Percentiles rank a stretch among this genome's conserved stretches.
Conservation (phyloP, 1,140 invertebrate genomes). For the Dendroctonus ponderosae region DNA sequence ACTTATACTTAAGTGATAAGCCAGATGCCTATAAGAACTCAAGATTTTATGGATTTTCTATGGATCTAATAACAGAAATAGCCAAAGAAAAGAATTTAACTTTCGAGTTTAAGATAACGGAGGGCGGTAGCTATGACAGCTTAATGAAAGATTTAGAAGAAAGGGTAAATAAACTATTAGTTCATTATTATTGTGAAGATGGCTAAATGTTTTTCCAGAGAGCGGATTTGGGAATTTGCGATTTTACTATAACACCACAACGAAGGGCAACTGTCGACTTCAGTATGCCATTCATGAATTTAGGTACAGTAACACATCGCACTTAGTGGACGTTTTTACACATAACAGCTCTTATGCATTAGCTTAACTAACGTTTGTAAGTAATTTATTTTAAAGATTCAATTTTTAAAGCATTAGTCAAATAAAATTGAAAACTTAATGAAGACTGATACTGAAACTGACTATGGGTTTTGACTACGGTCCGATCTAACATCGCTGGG, state of each 20-base stretch:
- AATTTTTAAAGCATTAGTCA: too few relatives aligned
- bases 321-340: too few relatives aligned
- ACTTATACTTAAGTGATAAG: slow-evolving; percentile 55
- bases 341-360: too few relatives aligned
- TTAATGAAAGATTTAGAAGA: slow-evolving; percentile 28
- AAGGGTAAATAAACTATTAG: slow-evolving; percentile 34
- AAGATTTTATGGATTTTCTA: slow-evolving; percentile 76
- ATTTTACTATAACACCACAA: slow-evolving; percentile 87
- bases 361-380: too few relatives aligned
- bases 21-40: slow-evolving; percentile 68
- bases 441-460: too few relatives aligned
- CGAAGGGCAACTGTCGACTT: slow-evolving; percentile 83
- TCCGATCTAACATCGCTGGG: too few relatives aligned
- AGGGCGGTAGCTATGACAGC: slow-evolving; percentile 62
- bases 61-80: slow-evolving; percentile 77
- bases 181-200: slow-evolving; percentile 3
- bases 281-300: slow-evolving; percentile 84
- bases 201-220: slow-evolving; percentile 56
- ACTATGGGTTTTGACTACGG: too few relatives aligned
- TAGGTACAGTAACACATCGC: slow-evolving; percentile 51
- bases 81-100: slow-evolving; percentile 72
- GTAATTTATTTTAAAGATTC: too few relatives aligned
- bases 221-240: slow-evolving; percentile 88
- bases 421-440: too few relatives aligned
- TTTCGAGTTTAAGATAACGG: slow-evolving; percentile 69